A percentile compares a stretch with the other conserved stretches of the same genome.
These are phyloP conservation scores for Gymnoscopelus microlampas DNA, from an alignment of 2,797 vertebrate genomes.

Conservation along the genomic window DNA sequence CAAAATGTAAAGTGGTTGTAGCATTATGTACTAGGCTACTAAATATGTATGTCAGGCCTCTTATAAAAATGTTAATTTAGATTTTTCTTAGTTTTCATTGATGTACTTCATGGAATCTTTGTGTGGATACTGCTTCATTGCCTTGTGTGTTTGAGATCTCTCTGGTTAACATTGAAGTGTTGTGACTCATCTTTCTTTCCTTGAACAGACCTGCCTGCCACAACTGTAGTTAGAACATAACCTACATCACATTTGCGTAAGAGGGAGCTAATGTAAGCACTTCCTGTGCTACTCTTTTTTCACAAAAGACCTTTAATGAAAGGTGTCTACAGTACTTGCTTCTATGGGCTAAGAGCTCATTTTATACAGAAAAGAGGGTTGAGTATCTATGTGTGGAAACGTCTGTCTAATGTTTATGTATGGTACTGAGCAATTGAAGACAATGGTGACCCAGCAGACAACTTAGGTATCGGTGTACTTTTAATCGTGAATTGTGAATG, in stretches of 20 bases:
- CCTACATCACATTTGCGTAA: conserved; percentile 67
- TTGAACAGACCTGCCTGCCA: conserved; percentile 33
- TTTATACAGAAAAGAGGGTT: conserved; percentile 4
- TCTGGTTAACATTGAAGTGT: conserved; percentile 16
- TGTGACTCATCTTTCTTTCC: conserved; percentile 51
- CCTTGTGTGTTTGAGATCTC: too few relatives aligned
- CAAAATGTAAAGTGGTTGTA: too few relatives aligned
- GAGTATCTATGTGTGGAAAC: neutral
- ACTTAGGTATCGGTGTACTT: too few relatives aligned
- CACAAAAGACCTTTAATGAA: conserved; percentile 48
- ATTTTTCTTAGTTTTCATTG: too few relatives aligned
- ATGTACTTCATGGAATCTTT: too few relatives aligned
- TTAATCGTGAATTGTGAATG: too few relatives aligned
- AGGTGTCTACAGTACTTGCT: conserved; percentile 19
- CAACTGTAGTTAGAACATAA: conserved; percentile 27
- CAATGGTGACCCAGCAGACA: too few relatives aligned
- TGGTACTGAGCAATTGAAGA: neutral
- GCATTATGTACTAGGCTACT: too few relatives aligned
- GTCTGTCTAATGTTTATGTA: neutral
- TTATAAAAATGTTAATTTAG: too few relatives aligned
- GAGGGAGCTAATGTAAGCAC: conserved; percentile 44
- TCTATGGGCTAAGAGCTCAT: conserved; percentile 16
- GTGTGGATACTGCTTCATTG: too few relatives aligned
- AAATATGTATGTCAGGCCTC: too few relatives aligned
- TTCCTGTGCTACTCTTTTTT: conserved; percentile 57